phyloP scores from a whole-genome alignment of 1,140 invertebrate species.

The Maconellicoccus hirsutus region DNA sequence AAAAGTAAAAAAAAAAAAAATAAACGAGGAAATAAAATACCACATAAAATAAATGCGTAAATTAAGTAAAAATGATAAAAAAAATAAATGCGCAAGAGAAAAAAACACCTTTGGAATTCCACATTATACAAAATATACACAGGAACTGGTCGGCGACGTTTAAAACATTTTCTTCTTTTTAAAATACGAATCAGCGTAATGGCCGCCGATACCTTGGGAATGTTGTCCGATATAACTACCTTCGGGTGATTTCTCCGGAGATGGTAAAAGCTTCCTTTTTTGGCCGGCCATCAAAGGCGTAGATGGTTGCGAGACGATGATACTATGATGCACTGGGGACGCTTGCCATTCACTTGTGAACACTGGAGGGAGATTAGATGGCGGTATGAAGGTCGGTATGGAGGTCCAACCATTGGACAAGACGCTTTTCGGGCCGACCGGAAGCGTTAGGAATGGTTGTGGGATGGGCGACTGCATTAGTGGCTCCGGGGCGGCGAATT shows the following conservation, averaged over 20 bases:
- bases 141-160: not conserved
- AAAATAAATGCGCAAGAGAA: too few relatives aligned
- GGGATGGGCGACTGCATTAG: not conserved
- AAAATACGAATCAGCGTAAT: constrained; percentile 45
- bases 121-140: too few relatives aligned
- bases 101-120: too few relatives aligned
- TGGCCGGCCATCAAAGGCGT: constrained; percentile 34
- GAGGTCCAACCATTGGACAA: constrained; percentile 12
- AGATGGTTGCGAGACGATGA: constrained; percentile 24
- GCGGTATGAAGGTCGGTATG: constrained; percentile 14
- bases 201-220: constrained; percentile 44
- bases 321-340: constrained; percentile 17
- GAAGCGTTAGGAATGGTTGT: not conserved
- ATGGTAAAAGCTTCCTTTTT: constrained; percentile 41
- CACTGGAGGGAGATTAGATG: constrained; percentile 25
- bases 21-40: too few relatives aligned
- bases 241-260: constrained; percentile 42
- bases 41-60: too few relatives aligned
- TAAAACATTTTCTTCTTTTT: constrained; percentile 38
- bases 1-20: too few relatives aligned
- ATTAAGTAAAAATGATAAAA: too few relatives aligned
- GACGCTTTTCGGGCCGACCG: not conserved
- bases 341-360: constrained; percentile 24
- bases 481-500: too few relatives aligned
- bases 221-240: constrained; percentile 43